These are phyloP conservation scores for Polyergus mexicanus DNA, from an alignment of 1,140 invertebrate species.

Conservation along the genomic window DNA sequence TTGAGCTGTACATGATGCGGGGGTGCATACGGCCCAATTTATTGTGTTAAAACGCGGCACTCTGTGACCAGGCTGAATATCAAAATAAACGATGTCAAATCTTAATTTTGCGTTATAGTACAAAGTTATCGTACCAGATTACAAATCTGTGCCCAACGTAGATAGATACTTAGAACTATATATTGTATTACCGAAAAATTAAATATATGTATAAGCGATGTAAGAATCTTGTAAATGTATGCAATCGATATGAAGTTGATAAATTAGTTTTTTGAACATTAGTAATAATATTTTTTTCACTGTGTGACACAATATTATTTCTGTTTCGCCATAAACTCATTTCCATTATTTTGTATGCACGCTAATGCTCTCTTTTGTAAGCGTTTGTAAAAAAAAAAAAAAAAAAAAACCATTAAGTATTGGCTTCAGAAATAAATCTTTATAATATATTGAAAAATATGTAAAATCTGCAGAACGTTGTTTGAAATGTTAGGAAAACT, in stretches of 20 bases:
- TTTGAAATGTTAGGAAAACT: not conserved
- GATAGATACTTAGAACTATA: not conserved
- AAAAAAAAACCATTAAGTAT: not conserved
- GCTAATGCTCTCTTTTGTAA: not conserved
- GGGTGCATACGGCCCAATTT: conserved; percentile 89
- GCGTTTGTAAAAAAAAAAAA: not conserved
- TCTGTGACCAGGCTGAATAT: conserved; percentile 88
- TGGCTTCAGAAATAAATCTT: conserved; percentile 3
- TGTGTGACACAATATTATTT: not conserved
- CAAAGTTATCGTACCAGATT: not conserved
- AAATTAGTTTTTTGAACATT: not conserved
- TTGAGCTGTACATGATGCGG: conserved; percentile 86
- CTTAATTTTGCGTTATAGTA: not conserved
- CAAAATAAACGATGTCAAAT: not conserved
- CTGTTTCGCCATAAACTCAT: not conserved
- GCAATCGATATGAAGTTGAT: not conserved
- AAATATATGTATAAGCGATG: not conserved
- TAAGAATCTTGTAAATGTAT: not conserved
- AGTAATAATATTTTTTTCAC: not conserved
- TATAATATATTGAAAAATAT: conserved; percentile 9
- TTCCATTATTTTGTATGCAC: not conserved
- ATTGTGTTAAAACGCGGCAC: conserved; percentile 89
- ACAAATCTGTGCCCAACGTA: not conserved
- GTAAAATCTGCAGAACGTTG: not conserved
- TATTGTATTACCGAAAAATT: conserved; percentile 5